Conservation (phyloP, 2,888 invertebrate species). For the Yponomeuta evonymella region DNA sequence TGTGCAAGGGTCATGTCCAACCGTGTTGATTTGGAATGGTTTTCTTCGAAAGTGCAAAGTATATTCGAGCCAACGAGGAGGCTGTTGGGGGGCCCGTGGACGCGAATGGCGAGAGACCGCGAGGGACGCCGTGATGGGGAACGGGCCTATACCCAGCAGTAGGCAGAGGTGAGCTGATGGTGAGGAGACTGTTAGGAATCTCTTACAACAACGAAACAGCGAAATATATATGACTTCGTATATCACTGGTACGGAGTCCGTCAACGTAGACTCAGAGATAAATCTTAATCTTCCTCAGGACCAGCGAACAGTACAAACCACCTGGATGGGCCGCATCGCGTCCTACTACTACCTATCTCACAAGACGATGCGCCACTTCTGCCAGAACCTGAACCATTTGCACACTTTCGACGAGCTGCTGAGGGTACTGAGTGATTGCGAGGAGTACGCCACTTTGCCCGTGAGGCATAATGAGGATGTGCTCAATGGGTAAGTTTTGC, state of each 20-base stretch:
- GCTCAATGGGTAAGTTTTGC: slow-evolving; percentile 83
- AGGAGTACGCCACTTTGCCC: slow-evolving; percentile 95
- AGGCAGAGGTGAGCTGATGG: too few relatives aligned
- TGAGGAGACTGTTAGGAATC: too few relatives aligned
- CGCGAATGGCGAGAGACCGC: too few relatives aligned
- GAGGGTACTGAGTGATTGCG: slow-evolving; percentile 85
- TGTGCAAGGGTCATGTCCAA: too few relatives aligned
- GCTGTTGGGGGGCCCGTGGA: too few relatives aligned
- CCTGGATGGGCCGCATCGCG: slow-evolving; percentile 93
- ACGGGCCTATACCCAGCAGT: too few relatives aligned
- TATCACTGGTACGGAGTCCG: background rate
- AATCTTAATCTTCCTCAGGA: slow-evolving; percentile 60
- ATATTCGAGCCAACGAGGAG: too few relatives aligned
- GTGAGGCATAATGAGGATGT: slow-evolving; percentile 98
- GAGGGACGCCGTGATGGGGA: too few relatives aligned
- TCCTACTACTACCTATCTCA: slow-evolving; percentile 98
- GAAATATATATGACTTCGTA: background rate
- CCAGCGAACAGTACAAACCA: slow-evolving; percentile 73
- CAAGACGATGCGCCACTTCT: slow-evolving; percentile 91
- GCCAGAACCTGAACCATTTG: slow-evolving; percentile 78
- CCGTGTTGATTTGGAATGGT: too few relatives aligned
- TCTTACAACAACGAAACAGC: too few relatives aligned
- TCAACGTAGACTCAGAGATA: background rate
- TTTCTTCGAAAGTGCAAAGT: too few relatives aligned
- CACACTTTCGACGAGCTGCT: slow-evolving; percentile 84